A percentile compares a stretch with the other conserved stretches of the same genome.
These are phyloP conservation scores for Habropoda laboriosa DNA, from an alignment of 1,140 invertebrate species.

Conservation along the genomic window DNA sequence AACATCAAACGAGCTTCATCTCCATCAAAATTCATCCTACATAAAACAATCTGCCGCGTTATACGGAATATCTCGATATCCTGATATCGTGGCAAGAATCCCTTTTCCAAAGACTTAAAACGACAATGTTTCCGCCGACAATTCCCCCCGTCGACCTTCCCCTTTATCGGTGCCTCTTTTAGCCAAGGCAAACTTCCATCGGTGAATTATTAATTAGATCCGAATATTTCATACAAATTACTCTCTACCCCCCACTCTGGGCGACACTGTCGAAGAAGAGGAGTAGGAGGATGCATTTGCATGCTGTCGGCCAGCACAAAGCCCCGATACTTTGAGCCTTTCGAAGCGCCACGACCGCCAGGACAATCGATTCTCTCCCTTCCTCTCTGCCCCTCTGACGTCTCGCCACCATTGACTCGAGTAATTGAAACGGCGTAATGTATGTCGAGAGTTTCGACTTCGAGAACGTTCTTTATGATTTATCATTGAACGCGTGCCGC, in stretches of 20 bases:
- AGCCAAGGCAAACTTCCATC: too few relatives aligned
- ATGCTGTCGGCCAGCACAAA: slow-evolving; percentile 35
- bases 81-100: neutral
- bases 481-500: slow-evolving; percentile 7
- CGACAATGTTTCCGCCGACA: neutral
- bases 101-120: neutral
- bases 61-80: slow-evolving; percentile 25
- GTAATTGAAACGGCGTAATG: slow-evolving; percentile 45
- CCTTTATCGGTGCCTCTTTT: neutral
- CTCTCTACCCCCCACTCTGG: neutral
- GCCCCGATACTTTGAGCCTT: slow-evolving; percentile 41
- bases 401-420: neutral
- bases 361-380: slow-evolving; percentile 29
- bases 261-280: neutral
- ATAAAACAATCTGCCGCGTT: slow-evolving; percentile 20
- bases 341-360: slow-evolving; percentile 21
- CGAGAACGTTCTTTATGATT: slow-evolving; percentile 28
- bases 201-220: slow-evolving; percentile 48
- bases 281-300: slow-evolving; percentile 26
- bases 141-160: neutral
- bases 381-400: neutral
- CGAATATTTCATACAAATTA: slow-evolving; percentile 50
- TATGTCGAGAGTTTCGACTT: slow-evolving; percentile 30
- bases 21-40: slow-evolving; percentile 27
- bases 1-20: slow-evolving; percentile 15